phyloP scores from a whole-genome alignment of 2,888 invertebrate species.

The Cataglyphis cursor region DNA sequence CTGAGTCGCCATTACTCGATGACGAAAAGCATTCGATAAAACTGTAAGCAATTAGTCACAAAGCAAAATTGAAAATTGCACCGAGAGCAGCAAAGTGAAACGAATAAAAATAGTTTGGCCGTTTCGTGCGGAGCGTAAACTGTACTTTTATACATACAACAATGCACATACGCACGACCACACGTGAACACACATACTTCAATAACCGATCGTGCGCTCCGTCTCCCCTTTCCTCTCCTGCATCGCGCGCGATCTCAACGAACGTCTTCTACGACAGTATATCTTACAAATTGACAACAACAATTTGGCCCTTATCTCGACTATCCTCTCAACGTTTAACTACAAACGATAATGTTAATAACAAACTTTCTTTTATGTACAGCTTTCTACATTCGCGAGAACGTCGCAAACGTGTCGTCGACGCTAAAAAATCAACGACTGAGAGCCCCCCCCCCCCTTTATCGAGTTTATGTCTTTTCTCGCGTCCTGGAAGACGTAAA shows the following conservation, averaged over 20 bases:
- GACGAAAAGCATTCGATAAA: conserved; percentile 42
- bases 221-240: background rate
- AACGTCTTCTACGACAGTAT: conserved; percentile 54
- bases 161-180: background rate
- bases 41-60: conserved; percentile 56
- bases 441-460: background rate
- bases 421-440: conserved; percentile 40
- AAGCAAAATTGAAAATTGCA: conserved; percentile 49
- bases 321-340: conserved; percentile 46
- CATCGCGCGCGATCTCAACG: conserved; percentile 24
- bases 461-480: conserved; percentile 18
- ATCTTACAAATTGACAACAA: conserved; percentile 75
- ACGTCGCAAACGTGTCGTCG: conserved; percentile 17
- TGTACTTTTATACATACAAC: background rate
- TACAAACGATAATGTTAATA: conserved; percentile 58
- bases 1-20: conserved; percentile 37
- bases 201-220: background rate
- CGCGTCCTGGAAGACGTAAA: conserved; percentile 59
- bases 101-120: conserved; percentile 46
- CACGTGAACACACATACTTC: background rate
- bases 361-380: conserved; percentile 62
- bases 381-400: conserved; percentile 47
- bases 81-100: conserved; percentile 2
- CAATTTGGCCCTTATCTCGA: conserved; percentile 63
- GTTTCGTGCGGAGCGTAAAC: conserved; percentile 21